Conservation (phyloP, 2,113 vertebrate species). For the Axis porcinus region DNA sequence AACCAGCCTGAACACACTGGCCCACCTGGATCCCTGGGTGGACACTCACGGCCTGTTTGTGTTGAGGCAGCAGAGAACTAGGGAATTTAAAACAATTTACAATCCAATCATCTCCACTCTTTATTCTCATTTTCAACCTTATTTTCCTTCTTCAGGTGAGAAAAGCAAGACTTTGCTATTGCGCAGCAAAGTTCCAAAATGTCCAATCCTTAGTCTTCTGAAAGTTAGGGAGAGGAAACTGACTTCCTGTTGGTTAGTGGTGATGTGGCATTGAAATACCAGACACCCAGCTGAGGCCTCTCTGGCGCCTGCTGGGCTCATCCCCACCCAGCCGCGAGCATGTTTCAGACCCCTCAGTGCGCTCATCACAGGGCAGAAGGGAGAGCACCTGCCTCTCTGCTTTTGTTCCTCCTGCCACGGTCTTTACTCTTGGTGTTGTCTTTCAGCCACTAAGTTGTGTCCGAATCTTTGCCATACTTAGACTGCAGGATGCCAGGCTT, state of each 20-base stretch:
- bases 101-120: not conserved
- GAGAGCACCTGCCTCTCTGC: no score
- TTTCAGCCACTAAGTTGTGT: not conserved
- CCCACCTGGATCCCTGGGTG: rapidly evolving
- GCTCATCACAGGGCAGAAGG: no score
- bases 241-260: not conserved
- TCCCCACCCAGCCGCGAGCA: no score
- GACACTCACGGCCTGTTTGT: not conserved
- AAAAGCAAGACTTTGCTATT: not conserved
- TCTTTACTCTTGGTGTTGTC: not conserved
- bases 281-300: not conserved
- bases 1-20: no score
- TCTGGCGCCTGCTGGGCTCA: not conserved
- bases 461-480: not conserved
- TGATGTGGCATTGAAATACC: rapidly evolving
- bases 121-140: not conserved
- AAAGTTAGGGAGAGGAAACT: not conserved
- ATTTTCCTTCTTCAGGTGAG: not conserved
- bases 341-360: not conserved
- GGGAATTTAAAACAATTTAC: not conserved
- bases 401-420: not conserved
- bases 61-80: not conserved
- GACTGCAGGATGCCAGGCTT: not conserved
- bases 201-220: not conserved
- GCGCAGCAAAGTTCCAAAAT: not conserved